These are phyloP conservation scores for Parambassis ranga DNA, from an alignment of 2,797 vertebrate genomes.

Conservation along the genomic window DNA sequence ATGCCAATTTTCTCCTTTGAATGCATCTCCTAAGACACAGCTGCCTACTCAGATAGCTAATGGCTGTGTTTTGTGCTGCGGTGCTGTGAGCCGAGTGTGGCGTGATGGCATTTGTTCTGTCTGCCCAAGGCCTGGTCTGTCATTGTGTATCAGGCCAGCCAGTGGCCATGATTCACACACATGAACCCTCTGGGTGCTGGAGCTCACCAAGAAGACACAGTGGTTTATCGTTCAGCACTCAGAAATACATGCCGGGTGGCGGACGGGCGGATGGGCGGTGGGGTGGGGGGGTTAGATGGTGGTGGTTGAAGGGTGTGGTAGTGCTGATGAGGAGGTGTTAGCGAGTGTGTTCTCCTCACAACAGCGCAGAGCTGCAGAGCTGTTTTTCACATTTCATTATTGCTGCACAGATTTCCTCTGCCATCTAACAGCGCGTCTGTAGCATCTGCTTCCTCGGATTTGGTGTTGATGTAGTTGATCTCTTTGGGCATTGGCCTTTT, in stretches of 20 bases:
- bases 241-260: slow-evolving; percentile 12
- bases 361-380: slow-evolving; percentile 10
- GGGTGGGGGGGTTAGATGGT: not conserved
- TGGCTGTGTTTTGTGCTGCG: slow-evolving; percentile 48
- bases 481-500: slow-evolving; percentile 7
- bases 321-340: slow-evolving; percentile 17
- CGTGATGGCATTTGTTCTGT: slow-evolving; percentile 69
- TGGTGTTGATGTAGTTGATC: slow-evolving; percentile 28
- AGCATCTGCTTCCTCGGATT: slow-evolving; percentile 28
- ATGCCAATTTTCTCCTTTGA: slow-evolving; percentile 45
- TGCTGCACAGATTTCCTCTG: not conserved
- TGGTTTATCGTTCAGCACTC: slow-evolving; percentile 38
- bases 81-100: slow-evolving; percentile 44
- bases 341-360: slow-evolving; percentile 9
- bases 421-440: not conserved
- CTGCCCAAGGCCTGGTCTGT: slow-evolving; percentile 66
- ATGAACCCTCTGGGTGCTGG: slow-evolving; percentile 44
- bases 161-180: slow-evolving; percentile 69
- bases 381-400: slow-evolving; percentile 7
- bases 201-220: slow-evolving; percentile 34
- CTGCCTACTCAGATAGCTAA: slow-evolving; percentile 57
- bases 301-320: not conserved
- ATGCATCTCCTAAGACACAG: slow-evolving; percentile 53
- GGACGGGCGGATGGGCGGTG: not conserved
- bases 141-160: slow-evolving; percentile 61